Base-by-base conservation (phyloP, 2,797 vertebrate species). In the Borostomias antarcticus region DNA sequence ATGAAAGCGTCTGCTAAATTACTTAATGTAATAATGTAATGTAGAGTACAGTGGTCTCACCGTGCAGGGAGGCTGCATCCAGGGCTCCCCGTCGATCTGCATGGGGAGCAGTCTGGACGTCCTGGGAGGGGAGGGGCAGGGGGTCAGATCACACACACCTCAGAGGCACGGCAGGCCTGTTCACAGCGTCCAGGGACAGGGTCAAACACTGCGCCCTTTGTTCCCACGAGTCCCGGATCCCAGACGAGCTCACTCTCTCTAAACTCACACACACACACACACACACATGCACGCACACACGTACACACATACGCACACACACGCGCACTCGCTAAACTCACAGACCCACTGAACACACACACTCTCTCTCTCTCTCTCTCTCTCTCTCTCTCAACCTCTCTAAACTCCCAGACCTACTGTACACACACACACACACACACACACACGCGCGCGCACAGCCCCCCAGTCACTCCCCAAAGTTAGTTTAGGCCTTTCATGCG, bases 31-130 rank as follows among this genome's bases (percentile, higher is more conserved):
- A 19, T 17, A 45, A 1, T 45, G 21, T 51, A 10, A 25, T 28
- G 58, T 1, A n/a, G n/a, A n/a, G n/a, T n/a, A n/a, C n/a, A n/a
- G n/a, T n/a, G 19, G 21, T 81, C 94, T 95, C 85, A 98, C 96
- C 5, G 87, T 94, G 89, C 96, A 97, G 32, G 95, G 91, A 0
- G 96, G 94, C 89, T 98, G 96, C 95, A 98, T 96, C 96, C 96
- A 98, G 40, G 96, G 96, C 84, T 98, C 96, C 13, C 96, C 96
- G 2, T 98, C 96, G 57, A 98, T 96, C 91, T 98, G 96, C 96
- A 98, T 98, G 5, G 96, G 96, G 81, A 98, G 90, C 78, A 93
- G 90, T 56, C 96, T 93, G 78, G 93, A 94, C 0, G 96, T 96
- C 88, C 95, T 97, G 68, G 52, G 30, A 48, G 37, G 59, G 61